A percentile compares a stretch with the other conserved stretches of the same genome.
Evolutionary conservation across 2,888 invertebrate genomes (phyloP).

Genomic region (Eremobia ochroleuca): DNA sequence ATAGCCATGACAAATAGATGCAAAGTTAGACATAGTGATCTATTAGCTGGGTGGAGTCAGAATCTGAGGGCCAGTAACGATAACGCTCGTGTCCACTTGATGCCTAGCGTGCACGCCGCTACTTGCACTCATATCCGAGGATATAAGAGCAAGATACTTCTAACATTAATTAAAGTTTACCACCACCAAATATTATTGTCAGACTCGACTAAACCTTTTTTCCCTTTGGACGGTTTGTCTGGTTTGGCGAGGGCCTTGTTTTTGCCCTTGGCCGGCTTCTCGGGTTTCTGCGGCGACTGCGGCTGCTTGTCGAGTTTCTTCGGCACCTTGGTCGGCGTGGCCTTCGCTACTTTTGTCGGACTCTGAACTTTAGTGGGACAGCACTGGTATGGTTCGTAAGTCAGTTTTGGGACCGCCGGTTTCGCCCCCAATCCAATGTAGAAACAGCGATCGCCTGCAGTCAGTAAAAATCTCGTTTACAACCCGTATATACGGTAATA

Average conservation of each 20-base stretch:
- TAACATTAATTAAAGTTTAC: conserved; percentile 88
- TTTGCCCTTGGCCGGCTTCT: conserved; percentile 85
- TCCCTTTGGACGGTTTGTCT: conserved; percentile 92
- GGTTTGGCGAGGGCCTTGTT: conserved; percentile 90
- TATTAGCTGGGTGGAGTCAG: conserved; percentile 76
- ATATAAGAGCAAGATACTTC: conserved; percentile 79
- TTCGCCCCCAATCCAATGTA: conserved; percentile 98
- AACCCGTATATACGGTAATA: conserved; percentile 86
- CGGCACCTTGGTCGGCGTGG: conserved; percentile 92
- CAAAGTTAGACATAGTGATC: conserved; percentile 80
- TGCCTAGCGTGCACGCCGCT: conserved; percentile 81
- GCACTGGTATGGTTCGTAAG: conserved; percentile 98
- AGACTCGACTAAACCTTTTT: conserved; percentile 96
- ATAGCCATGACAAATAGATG: conserved; percentile 81
- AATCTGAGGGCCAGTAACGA: conserved; percentile 74
- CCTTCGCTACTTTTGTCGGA: conserved; percentile 95
- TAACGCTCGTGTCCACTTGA: conserved; percentile 89
- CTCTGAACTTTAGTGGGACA: conserved; percentile 96
- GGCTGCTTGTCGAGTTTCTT: conserved; percentile 88
- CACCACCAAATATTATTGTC: conserved; percentile 97
- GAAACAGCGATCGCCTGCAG: conserved; percentile 99
- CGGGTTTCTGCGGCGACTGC: conserved; percentile 82
- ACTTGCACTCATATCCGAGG: conserved; percentile 80
- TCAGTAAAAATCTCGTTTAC: conserved; percentile 96
- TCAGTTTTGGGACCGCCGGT: conserved; percentile 94